phyloP scores from a whole-genome alignment of 2,113 vertebrate genomes.

The Orientallactaga bullata region DNA sequence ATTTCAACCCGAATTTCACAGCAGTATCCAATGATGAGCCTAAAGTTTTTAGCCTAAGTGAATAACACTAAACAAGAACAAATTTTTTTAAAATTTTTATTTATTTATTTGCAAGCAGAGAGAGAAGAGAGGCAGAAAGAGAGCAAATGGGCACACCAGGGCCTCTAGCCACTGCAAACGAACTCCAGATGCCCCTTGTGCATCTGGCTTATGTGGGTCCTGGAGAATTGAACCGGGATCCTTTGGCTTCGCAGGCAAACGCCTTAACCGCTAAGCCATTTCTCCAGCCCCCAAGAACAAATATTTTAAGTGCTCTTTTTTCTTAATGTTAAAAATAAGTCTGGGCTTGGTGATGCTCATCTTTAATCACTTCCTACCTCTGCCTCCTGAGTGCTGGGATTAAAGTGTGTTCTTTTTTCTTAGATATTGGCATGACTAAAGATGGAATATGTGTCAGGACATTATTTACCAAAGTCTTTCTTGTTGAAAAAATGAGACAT shows the following conservation, averaged over 20 bases:
- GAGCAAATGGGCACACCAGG: too few relatives aligned
- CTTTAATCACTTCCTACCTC: neutral
- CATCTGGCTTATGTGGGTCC: too few relatives aligned
- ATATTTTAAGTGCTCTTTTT: neutral
- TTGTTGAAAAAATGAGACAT: neutral
- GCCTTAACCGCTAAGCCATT: too few relatives aligned
- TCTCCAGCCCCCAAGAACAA: too few relatives aligned
- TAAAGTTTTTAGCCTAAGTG: neutral
- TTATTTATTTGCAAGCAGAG: too few relatives aligned
- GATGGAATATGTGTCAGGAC: neutral
- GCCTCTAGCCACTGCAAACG: too few relatives aligned
- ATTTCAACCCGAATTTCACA: neutral
- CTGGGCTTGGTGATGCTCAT: neutral
- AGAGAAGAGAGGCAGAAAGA: too few relatives aligned
- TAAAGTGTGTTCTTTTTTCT: too few relatives aligned
- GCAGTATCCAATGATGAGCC: neutral
- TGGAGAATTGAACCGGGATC: too few relatives aligned
- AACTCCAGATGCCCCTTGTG: too few relatives aligned
- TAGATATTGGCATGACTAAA: neutral
- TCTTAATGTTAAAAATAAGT: neutral
- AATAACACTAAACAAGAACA: neutral
- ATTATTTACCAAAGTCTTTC: conserved; percentile 11
- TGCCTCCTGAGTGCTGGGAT: neutral
- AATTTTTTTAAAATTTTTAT: neutral
- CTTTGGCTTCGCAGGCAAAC: too few relatives aligned